Evolutionary conservation across 1,140 invertebrate species (phyloP), one percentile per base, ranked within the genome.

Genomic region (Patella vulgata): DNA sequence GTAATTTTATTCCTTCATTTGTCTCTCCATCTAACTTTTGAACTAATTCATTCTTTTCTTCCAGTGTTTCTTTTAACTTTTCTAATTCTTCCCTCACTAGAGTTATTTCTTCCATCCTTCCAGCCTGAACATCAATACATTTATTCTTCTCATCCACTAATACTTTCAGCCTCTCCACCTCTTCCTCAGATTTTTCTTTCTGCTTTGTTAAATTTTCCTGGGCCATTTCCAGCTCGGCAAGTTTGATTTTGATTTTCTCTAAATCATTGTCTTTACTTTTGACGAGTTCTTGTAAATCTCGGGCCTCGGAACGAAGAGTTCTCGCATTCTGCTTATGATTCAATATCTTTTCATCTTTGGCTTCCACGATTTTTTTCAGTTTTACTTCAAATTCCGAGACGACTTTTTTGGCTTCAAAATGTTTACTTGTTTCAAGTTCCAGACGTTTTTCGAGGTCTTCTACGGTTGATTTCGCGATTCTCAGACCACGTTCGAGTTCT

Each of bases 401-500:
- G 21, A 23, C 28, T 25, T n/a, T 30, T 31, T 66, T 66, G 3
- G 60, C 51, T 19, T 58, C 33, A 12, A 31, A 6, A n/a, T 59
- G 44, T 19, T 53, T 36, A 6, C 25, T 40, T 36, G 21, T 52
- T 30, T 57, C 58, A 0, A 50, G 40, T 21, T 40, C 47, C 19
- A 74, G 44, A 50, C 56, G 46, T 14, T 44, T 52, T 39, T 63
- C 66, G 17, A 68, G 39, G 25, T 70, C 59, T 19, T 42, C 44
- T 2, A 36, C 39, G 0, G 66, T 43, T 25, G 51, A 51, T 33
- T 64, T 60, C 3, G 66, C 61, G 14, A 69, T 58, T 11, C 66
- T 52, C 9, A 71, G 46, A 19, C 60, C 60, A 17, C 68, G 64
- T 19, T 68, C 53, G 12, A 71, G 39, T 43, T 73, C 71, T 14